Conservation (phyloP, 2,797 vertebrate genomes). For the Ctenopoma multispine region DNA sequence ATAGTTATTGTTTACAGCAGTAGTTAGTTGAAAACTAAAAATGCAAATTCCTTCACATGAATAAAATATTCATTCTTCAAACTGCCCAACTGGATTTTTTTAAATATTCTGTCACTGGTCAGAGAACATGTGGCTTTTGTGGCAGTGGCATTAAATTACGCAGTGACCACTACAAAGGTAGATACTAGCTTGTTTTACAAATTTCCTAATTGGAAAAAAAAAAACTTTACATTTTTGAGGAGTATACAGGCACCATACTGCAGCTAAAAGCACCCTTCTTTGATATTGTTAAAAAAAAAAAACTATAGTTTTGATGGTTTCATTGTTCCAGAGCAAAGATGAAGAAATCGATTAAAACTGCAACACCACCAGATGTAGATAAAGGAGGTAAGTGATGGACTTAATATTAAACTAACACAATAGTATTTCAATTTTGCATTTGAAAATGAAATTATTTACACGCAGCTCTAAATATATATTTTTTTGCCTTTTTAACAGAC, state of each 20-base stretch:
- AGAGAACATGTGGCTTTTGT: too few relatives aligned
- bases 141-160: too few relatives aligned
- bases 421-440: neutral
- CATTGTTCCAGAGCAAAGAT: conserved; percentile 43
- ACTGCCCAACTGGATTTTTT: too few relatives aligned
- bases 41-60: neutral
- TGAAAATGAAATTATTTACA: neutral
- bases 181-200: too few relatives aligned
- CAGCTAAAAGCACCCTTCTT: neutral
- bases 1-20: neutral
- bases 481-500: conserved; percentile 21
- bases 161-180: too few relatives aligned
- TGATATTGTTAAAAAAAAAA: neutral
- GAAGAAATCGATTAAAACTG: conserved; percentile 35
- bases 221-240: neutral
- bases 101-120: too few relatives aligned
- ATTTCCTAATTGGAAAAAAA: too few relatives aligned
- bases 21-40: neutral
- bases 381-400: conserved; percentile 41
- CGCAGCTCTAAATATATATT: neutral
- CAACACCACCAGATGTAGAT: neutral
- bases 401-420: neutral
- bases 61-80: neutral
- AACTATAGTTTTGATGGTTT: neutral
- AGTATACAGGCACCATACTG: neutral